These are phyloP conservation scores for Poecile atricapillus DNA, from an alignment of 2,113 vertebrate species.

Conservation along the genomic window DNA sequence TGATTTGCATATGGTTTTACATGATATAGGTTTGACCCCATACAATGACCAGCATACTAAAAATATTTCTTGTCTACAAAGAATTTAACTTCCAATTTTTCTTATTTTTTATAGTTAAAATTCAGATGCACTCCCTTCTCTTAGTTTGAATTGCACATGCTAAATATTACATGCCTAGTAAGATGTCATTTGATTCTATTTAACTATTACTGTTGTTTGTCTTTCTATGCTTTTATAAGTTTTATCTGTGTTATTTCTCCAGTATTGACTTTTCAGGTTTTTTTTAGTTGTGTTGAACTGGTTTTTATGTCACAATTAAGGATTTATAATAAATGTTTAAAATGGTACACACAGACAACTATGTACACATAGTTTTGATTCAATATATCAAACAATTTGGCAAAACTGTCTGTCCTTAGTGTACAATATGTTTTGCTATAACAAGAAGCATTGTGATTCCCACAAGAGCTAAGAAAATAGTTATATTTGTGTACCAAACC, in stretches of 20 bases:
- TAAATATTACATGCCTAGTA: neutral
- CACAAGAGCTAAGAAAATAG: neutral
- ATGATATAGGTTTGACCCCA: neutral
- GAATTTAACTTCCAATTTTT: neutral
- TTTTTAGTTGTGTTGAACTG: neutral
- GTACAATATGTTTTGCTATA: neutral
- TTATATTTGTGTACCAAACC: neutral
- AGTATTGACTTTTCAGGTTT: neutral
- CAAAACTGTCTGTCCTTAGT: neutral
- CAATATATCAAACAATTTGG: neutral
- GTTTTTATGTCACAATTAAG: neutral
- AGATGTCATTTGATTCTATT: neutral
- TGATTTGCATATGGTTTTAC: neutral
- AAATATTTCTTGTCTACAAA: neutral
- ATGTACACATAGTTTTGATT: neutral
- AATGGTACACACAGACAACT: neutral
- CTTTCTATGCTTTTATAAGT: neutral
- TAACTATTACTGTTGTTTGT: neutral
- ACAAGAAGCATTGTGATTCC: neutral
- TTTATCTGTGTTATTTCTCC: neutral
- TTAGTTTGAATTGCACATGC: accelerated
- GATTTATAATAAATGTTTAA: neutral
- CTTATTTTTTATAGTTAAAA: neutral
- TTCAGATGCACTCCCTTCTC: neutral
- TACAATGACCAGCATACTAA: neutral